Conservation (phyloP, 2,113 vertebrate species). For the Oreochromis aureus region DNA sequence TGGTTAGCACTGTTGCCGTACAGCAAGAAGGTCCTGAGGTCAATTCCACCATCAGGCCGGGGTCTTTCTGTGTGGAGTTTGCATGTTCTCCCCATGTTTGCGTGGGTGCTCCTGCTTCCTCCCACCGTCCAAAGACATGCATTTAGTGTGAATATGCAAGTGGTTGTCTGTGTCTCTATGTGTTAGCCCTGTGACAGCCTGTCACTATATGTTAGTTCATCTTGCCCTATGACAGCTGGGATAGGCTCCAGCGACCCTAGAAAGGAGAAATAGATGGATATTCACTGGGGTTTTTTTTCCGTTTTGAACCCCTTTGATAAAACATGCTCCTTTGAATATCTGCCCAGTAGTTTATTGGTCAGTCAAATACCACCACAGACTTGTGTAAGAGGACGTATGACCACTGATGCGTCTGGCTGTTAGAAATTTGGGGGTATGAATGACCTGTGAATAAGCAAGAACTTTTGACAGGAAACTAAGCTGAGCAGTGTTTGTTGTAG, state of each 20-base stretch:
- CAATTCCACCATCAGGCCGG: rapidly evolving
- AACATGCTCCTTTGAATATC: not conserved
- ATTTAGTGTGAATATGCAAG: rapidly evolving
- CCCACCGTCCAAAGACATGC: rapidly evolving
- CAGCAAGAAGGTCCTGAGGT: not conserved
- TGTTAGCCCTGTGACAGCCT: not conserved
- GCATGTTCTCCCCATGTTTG: not conserved
- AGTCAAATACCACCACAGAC: not conserved
- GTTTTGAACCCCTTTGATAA: rapidly evolving
- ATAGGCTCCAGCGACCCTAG: not conserved
- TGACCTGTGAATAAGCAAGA: rapidly evolving
- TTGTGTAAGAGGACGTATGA: not conserved
- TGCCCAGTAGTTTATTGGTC: not conserved
- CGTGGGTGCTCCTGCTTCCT: rapidly evolving
- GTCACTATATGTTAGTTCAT: too few species aligned
- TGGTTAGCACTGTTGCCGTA: rapidly evolving
- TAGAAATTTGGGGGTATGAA: rapidly evolving
- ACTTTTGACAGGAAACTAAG: not conserved
- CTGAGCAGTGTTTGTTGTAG: not conserved
- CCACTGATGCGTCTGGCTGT: not conserved
- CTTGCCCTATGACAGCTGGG: not conserved
- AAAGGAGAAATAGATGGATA: not conserved
- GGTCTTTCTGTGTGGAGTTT: rapidly evolving
- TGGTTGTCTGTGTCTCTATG: not conserved
- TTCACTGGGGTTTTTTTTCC: rapidly evolving